Evolutionary conservation across 2,888 invertebrate genomes (phyloP), one percentile per base, ranked within the genome.

Genomic region (Amaurobius ferox): DNA sequence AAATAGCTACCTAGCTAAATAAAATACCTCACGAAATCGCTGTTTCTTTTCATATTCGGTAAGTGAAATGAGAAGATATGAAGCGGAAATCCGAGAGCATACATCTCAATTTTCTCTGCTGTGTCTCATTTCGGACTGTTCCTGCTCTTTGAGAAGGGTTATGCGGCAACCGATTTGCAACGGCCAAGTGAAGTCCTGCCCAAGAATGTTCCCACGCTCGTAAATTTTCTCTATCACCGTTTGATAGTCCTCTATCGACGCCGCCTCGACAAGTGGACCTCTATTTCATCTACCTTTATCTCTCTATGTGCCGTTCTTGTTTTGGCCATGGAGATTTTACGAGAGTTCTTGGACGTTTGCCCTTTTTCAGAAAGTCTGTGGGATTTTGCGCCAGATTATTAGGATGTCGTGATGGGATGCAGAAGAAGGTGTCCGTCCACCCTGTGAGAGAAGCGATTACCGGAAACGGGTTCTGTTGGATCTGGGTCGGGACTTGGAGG

Each of bases 401-500:
- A 23, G 5, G 23, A 19, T 44, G n/a, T 23, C 55, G 55, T 55
- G 55, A 55, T 55, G 13, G 13, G 23, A 55, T n/a, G 55, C 1
- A 23, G 55, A 23, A 55, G 55, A 23, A 19, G 55, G 23, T 55
- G 23, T 23, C 23, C n/a, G 9, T n/a, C 1, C 23, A 16, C 5
- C 5, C 23, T 6, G 55, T 6, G 5, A 23, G 7, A 55, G 23
- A 11, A 19, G 23, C 2, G 23, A 55, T 0, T 55, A 23, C 55
- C 55, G 55, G 55, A 55, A 55, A 55, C 55, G 19, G 5, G 55
- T 55, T 55, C 55, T 55, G 55, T 2, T 55, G 23, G 55, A 55
- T 55, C 11, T 55, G 55, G 55, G 55, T 55, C 55, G 55, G 23
- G 16, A 7, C 35, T 35, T n/a, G 9, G 55, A 55, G 23, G 23